A percentile compares a stretch with the other conserved stretches of the same genome.
Conservation (phyloP, 2,797 vertebrate genomes). For the Paramormyrops hopkinsi region DNA sequence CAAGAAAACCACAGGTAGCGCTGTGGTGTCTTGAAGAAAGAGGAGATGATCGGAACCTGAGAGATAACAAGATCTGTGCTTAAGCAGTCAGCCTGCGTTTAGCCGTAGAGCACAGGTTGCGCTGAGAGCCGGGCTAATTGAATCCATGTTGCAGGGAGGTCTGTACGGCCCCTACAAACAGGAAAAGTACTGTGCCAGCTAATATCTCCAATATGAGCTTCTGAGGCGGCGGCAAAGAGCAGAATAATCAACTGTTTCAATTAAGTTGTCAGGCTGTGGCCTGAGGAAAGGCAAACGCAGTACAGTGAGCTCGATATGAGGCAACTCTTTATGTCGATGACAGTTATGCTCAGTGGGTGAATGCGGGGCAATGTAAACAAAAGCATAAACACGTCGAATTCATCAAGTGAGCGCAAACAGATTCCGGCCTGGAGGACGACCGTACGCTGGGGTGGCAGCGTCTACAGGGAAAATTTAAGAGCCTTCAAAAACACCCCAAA, state of each 20-base stretch:
- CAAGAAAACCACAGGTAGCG: background rate
- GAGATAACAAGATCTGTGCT: background rate
- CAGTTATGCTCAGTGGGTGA: background rate
- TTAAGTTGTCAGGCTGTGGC: background rate
- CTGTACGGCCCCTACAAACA: background rate
- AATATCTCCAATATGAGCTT: background rate
- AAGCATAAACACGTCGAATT: constrained; percentile 9
- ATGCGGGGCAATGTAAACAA: background rate
- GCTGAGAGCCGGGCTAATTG: background rate
- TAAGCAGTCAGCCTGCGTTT: background rate
- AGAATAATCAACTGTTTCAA: constrained; percentile 15
- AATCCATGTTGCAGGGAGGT: background rate
- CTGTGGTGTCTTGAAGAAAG: background rate
- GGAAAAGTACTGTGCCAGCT: background rate
- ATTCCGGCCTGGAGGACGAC: background rate
- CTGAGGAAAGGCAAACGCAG: background rate
- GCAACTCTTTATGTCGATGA: background rate
- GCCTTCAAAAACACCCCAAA: background rate
- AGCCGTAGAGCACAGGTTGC: background rate
- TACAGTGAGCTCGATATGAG: background rate
- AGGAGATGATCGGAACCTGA: background rate
- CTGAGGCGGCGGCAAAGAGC: background rate
- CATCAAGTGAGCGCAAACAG: background rate
- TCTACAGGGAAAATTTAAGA: constrained; percentile 9
- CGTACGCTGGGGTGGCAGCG: background rate